phyloP scores from a whole-genome alignment of 2,113 vertebrate species.

The Rynchops niger region DNA sequence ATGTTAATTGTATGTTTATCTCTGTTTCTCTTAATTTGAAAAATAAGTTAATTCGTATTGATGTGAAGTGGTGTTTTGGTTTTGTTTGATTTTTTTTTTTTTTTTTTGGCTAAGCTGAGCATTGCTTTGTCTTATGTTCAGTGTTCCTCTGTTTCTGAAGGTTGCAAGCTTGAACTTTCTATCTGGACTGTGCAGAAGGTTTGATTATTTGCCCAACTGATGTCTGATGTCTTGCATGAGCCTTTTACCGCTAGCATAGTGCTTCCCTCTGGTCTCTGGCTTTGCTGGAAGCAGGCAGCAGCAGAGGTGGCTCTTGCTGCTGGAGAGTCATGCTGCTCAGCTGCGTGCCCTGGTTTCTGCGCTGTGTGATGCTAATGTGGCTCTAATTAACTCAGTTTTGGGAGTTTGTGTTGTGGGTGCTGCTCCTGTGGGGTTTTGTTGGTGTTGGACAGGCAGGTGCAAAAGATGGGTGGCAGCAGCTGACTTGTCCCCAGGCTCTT shows the following conservation, averaged over 20 bases:
- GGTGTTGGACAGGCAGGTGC: background rate
- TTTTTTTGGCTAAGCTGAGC: background rate
- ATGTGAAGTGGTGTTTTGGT: background rate
- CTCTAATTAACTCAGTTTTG: background rate
- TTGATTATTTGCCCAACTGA: background rate
- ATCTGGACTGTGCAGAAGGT: background rate
- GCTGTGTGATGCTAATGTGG: background rate
- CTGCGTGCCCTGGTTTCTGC: background rate
- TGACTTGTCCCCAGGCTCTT: background rate
- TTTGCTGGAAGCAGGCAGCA: background rate
- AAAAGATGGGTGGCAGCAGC: background rate
- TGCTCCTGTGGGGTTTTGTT: background rate
- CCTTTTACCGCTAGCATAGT: rapidly evolving
- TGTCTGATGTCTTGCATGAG: background rate
- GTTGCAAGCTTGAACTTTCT: background rate
- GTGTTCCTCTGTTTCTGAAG: background rate
- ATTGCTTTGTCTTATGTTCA: background rate
- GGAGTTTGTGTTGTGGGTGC: background rate
- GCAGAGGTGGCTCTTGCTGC: background rate
- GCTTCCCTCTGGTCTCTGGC: background rate
- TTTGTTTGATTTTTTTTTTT: background rate
- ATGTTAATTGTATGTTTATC: background rate
- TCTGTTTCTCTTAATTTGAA: background rate
- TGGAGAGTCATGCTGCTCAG: background rate
- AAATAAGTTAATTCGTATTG: background rate